These are phyloP conservation scores for Vanessa tameamea DNA, from an alignment of 1,140 invertebrate genomes.

Conservation along the genomic window DNA sequence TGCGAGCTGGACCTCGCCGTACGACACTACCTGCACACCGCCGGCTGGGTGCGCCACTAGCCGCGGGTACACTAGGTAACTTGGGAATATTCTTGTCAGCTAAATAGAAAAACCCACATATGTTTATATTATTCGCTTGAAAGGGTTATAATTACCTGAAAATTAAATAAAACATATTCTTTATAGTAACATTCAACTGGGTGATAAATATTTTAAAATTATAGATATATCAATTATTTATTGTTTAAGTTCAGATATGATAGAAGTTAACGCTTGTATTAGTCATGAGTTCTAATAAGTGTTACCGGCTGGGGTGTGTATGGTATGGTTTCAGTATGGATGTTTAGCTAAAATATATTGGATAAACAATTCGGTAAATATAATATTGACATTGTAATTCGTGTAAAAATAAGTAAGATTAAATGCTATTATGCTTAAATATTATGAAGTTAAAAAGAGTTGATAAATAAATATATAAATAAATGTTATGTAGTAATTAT, in stretches of 20 bases:
- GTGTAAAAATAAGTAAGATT: slow-evolving; percentile 2
- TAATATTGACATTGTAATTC: background rate
- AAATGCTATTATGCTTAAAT: background rate
- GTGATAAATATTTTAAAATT: too few relatives aligned
- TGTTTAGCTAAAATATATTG: background rate
- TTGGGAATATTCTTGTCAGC: too few relatives aligned
- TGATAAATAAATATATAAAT: slow-evolving; percentile 9
- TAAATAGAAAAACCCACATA: too few relatives aligned
- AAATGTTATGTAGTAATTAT: slow-evolving; percentile 12
- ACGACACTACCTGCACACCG: slow-evolving; percentile 62
- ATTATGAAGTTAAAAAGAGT: background rate
- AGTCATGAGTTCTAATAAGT: too few relatives aligned
- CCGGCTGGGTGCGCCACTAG: slow-evolving; percentile 71
- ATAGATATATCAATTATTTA: too few relatives aligned
- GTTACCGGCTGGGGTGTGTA: background rate
- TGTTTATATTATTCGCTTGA: too few relatives aligned
- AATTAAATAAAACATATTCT: too few relatives aligned
- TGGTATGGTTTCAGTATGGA: background rate
- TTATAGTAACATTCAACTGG: too few relatives aligned
- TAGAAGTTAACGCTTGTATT: too few relatives aligned
- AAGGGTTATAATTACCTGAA: too few relatives aligned
- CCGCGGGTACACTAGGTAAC: background rate
- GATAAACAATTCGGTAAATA: background rate
- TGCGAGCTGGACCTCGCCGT: slow-evolving; percentile 58
- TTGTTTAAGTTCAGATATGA: too few relatives aligned